phyloP scores from a whole-genome alignment of 1,140 invertebrate species.

The Bombus pascuorum region DNA sequence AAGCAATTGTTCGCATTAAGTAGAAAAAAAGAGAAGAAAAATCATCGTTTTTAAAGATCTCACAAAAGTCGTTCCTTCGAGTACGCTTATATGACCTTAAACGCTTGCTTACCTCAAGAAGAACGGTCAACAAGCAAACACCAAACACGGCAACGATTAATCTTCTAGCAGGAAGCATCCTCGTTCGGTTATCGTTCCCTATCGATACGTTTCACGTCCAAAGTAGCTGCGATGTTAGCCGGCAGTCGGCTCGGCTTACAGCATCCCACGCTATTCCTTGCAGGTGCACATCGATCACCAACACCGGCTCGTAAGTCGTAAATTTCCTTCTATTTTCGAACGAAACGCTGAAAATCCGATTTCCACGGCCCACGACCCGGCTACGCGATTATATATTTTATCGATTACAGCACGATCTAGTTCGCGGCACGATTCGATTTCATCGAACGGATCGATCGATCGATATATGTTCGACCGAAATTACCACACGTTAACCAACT shows the following conservation, averaged over 20 bases:
- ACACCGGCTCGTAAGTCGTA: not conserved
- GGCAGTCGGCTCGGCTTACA: constrained; percentile 24
- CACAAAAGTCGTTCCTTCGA: not conserved
- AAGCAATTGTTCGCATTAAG: not conserved
- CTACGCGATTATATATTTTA: not conserved
- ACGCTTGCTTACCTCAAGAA: constrained; percentile 42
- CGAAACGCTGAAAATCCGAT: not conserved
- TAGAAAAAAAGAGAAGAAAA: not conserved
- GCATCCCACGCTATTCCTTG: constrained; percentile 23
- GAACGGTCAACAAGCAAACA: constrained; percentile 17
- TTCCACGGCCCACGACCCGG: constrained; percentile 1
- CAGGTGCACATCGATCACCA: constrained; percentile 39
- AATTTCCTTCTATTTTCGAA: not conserved
- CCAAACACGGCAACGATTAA: constrained; percentile 32
- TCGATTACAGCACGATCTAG: not conserved
- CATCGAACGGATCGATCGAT: not conserved
- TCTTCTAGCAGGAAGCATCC: constrained; percentile 21
- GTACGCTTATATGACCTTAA: not conserved
- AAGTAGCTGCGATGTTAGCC: constrained; percentile 3
- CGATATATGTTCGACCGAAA: not conserved
- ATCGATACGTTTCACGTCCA: constrained; percentile 2
- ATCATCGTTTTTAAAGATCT: not conserved
- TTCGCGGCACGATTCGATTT: not conserved
- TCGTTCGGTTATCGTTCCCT: constrained; percentile 29
- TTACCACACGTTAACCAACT: not conserved